Evolutionary conservation across 2,797 vertebrate genomes (phyloP).

Genomic region (Choloepus didactylus): DNA sequence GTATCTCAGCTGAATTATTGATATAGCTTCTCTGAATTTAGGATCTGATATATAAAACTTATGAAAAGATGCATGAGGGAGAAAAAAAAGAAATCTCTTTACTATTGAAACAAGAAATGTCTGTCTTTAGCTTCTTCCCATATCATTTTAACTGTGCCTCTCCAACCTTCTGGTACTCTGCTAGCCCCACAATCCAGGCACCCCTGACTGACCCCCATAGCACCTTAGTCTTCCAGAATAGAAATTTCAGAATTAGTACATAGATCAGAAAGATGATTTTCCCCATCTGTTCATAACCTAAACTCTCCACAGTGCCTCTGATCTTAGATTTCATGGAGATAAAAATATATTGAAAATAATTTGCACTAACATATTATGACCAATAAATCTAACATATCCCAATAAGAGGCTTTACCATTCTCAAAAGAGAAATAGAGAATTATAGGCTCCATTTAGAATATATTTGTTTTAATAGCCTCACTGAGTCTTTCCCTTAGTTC

Average conservation of each 20-base stretch:
- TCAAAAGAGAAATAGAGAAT: background rate
- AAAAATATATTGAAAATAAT: background rate
- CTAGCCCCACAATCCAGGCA: fast-evolving
- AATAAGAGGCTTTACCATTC: background rate
- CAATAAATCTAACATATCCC: background rate
- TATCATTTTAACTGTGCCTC: background rate
- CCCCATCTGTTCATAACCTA: background rate
- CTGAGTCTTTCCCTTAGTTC: background rate
- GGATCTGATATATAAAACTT: background rate
- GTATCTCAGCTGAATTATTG: conserved; percentile 6
- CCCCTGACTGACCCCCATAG: fast-evolving
- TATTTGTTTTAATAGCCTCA: background rate
- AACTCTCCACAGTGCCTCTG: background rate
- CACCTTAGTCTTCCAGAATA: background rate
- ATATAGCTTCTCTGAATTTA: background rate
- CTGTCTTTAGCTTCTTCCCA: background rate
- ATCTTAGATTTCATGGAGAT: background rate
- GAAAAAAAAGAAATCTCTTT: background rate
- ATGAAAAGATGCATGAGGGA: background rate
- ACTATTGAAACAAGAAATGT: background rate
- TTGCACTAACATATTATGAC: background rate
- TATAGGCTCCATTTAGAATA: background rate
- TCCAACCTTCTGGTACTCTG: background rate
- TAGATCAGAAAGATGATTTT: background rate
- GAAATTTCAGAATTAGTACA: background rate